Percentiles rank a stretch among this genome's conserved stretches.
phyloP scores from a whole-genome alignment of 2,888 invertebrate genomes.

The Notocelia uddmanniana region DNA sequence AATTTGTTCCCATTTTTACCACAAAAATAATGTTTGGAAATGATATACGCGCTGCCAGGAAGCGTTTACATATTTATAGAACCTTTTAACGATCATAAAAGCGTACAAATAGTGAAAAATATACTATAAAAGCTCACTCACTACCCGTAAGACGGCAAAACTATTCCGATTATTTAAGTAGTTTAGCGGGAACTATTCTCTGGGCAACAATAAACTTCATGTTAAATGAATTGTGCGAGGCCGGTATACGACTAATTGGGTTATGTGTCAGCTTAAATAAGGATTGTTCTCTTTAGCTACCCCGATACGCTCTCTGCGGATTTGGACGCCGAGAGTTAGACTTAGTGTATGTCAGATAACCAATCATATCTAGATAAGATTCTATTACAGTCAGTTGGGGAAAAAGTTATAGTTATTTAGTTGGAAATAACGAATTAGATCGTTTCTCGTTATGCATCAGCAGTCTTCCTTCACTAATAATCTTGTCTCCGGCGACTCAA shows the following conservation, averaged over 20 bases:
- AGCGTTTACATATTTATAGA: neutral
- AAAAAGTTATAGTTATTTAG: neutral
- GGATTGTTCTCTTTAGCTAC: conserved; percentile 51
- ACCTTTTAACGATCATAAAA: neutral
- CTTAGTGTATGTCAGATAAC: conserved; percentile 14
- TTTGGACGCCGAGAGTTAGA: conserved; percentile 34
- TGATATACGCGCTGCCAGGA: neutral
- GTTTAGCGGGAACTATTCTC: conserved; percentile 60
- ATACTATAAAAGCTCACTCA: conserved; percentile 19
- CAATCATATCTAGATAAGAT: conserved; percentile 1
- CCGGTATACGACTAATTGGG: conserved; percentile 63
- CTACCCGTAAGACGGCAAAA: conserved; percentile 55
- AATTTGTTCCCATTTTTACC: no score
- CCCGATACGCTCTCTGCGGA: conserved; percentile 32
- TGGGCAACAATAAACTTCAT: conserved; percentile 62
- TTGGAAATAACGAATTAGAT: no score
- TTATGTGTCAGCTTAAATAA: conserved; percentile 60
- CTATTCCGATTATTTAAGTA: conserved; percentile 66
- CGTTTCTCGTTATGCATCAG: conserved; percentile 55
- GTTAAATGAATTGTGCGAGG: conserved; percentile 60
- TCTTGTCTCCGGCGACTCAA: conserved; percentile 51
- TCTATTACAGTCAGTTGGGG: neutral
- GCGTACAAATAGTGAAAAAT: conserved; percentile 24
- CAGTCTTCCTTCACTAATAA: conserved; percentile 54
- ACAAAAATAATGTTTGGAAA: no score